A percentile compares a stretch with the other conserved stretches of the same genome.
phyloP scores from a whole-genome alignment of 2,113 vertebrate species.

The Axis porcinus region DNA sequence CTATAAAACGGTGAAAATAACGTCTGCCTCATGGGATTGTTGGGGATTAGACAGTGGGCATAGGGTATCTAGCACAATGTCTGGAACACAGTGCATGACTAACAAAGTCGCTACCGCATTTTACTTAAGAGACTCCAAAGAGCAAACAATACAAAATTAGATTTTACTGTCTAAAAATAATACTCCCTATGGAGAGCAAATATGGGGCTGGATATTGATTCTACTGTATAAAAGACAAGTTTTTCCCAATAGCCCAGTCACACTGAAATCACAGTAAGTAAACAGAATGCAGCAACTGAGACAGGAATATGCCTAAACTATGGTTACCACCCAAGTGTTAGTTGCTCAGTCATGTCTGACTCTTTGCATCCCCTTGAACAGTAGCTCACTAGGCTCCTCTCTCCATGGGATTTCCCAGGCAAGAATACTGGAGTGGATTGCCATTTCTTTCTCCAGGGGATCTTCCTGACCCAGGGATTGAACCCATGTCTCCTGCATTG shows the following conservation, averaged over 20 bases:
- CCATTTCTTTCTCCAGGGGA: not conserved
- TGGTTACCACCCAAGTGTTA: not conserved
- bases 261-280: not conserved
- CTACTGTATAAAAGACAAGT: not conserved
- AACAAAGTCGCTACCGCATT: not conserved
- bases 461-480: not conserved
- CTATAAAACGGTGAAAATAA: not conserved
- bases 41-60: not conserved
- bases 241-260: not conserved
- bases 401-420: not conserved
- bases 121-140: not conserved
- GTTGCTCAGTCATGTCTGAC: not conserved
- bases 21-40: not conserved
- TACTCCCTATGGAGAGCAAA: not conserved
- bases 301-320: not conserved
- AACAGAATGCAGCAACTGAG: slow-evolving; percentile 12
- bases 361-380: not conserved
- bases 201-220: not conserved
- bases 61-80: not conserved
- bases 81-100: not conserved
- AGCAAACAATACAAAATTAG: not conserved
- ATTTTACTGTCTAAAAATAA: not conserved
- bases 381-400: not conserved
- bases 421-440: not conserved
- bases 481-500: not conserved